Base-by-base conservation (phyloP, 2,797 vertebrate species). In the Cheirogaleus major region DNA sequence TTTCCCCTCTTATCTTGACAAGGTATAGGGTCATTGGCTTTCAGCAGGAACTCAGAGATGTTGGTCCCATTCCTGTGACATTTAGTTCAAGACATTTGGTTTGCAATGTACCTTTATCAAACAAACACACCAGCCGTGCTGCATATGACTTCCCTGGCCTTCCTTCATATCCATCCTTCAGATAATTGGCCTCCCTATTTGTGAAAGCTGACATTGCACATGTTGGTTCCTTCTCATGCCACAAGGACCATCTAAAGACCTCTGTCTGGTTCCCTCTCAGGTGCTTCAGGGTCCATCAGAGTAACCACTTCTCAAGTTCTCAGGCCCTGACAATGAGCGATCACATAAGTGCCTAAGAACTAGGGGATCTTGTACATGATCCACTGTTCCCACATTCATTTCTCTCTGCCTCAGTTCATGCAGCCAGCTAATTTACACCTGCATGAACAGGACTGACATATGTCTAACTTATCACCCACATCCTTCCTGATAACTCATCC, bases 141-240 rank as follows among this genome's bases (percentile, higher is more conserved):
- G 30, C 22, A 8, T 41, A 30, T 41, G 7, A 30, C 18, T 76
- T 50, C 41, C 35, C 25, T 52, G 52, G 17, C 9, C 50, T 72
- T 35, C 35, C 23, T 82, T 79, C n/a, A 30, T 61, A 61, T 32
- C 9, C 61, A 23, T 50, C n/a, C 32, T 38, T 61, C 22, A 22
- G 7, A 30, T 30, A 61, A 17, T 69, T 52, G n/a, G 1, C 43
- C 22, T 45, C 13, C 50, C 41, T 13, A 61, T 72, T 32, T 48
- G 12, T 48, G 0, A 35, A 14, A 13, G 32, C 0, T 8, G 11
- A 70, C 17, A 6, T 5, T 35, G 23, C 32, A n/a, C 7, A 5
- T 72, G 11, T 70, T 45, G 4, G 7, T 35, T 59, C 50, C 30
- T 14, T 17, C 25, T 67, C 61, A 25, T 43, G 18, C 59, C 25